phyloP scores from a whole-genome alignment of 1,140 invertebrate genomes.

The Temnothorax longispinosus region DNA sequence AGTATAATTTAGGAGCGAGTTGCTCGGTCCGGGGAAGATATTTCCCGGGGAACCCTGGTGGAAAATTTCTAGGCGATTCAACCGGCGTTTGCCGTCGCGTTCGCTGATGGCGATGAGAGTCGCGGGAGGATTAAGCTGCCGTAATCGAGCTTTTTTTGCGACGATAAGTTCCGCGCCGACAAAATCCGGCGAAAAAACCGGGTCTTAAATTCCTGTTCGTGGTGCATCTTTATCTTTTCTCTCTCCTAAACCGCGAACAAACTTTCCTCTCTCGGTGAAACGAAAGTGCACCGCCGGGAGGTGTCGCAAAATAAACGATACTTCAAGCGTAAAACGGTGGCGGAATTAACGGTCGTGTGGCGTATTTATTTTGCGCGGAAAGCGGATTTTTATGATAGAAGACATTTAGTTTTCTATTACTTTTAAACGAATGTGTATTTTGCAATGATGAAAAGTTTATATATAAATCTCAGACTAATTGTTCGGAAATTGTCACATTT shows the following conservation, averaged over 20 bases:
- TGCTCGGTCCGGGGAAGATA: constrained; percentile 15
- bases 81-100: not conserved
- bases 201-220: constrained; percentile 22
- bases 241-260: constrained; percentile 19
- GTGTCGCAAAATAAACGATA: constrained; percentile 35
- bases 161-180: constrained; percentile 23
- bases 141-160: constrained; percentile 47
- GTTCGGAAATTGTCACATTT: not conserved
- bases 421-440: not conserved
- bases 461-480: not conserved
- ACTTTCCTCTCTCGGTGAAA: constrained; percentile 24
- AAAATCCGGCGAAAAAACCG: constrained; percentile 25
- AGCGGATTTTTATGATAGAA: not conserved
- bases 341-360: not conserved
- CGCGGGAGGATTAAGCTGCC: constrained; percentile 40
- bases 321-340: not conserved
- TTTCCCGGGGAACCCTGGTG: constrained; percentile 14
- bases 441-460: not conserved
- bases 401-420: not conserved
- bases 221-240: not conserved
- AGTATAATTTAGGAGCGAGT: constrained; percentile 39
- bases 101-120: constrained; percentile 1
- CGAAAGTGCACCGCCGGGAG: constrained; percentile 32
- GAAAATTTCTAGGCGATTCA: constrained; percentile 47
- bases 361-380: not conserved